Percentiles rank a stretch among this genome's conserved stretches.
Evolutionary conservation across 2,113 vertebrate genomes (phyloP).

Genomic region (Misgurnus mizolepis): DNA sequence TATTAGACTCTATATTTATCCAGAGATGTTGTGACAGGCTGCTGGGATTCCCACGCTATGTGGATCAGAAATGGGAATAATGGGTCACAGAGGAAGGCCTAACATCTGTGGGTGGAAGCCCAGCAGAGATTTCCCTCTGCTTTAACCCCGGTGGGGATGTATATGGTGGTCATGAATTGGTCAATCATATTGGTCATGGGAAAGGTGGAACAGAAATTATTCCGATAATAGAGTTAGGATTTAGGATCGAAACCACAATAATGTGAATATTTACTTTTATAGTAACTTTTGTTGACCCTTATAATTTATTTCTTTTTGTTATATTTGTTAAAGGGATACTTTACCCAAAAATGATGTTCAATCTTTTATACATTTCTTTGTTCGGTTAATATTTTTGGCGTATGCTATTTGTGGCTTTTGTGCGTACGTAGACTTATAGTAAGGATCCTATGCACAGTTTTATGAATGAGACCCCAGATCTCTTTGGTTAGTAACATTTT

Average conservation of each 20-base stretch:
- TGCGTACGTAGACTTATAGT: too few species aligned
- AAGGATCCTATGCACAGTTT: too few species aligned
- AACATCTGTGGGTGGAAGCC: constrained; percentile 1
- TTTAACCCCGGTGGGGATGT: constrained; percentile 3
- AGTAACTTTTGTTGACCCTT: too few species aligned
- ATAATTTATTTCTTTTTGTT: too few species aligned
- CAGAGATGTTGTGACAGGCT: neutral
- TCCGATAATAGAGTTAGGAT: constrained; percentile 1
- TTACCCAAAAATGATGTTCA: neutral
- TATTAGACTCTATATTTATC: constrained; percentile 4
- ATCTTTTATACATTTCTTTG: too few species aligned
- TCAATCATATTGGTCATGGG: constrained; percentile 38
- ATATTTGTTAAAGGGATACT: neutral
- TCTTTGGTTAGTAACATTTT: too few species aligned
- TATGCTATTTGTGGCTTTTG: too few species aligned
- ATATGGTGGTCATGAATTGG: constrained; percentile 16
- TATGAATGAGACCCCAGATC: too few species aligned
- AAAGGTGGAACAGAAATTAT: constrained; percentile 27
- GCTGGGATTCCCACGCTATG: constrained; percentile 33
- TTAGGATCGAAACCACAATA: neutral
- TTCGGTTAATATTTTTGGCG: too few species aligned
- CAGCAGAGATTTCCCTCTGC: constrained; percentile 16
- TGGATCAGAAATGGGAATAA: constrained; percentile 8
- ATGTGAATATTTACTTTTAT: constrained; percentile 7
- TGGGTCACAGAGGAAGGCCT: constrained; percentile 6